These are phyloP conservation scores for Alcis repandata DNA, from an alignment of 2,888 invertebrate genomes.

Conservation along the genomic window DNA sequence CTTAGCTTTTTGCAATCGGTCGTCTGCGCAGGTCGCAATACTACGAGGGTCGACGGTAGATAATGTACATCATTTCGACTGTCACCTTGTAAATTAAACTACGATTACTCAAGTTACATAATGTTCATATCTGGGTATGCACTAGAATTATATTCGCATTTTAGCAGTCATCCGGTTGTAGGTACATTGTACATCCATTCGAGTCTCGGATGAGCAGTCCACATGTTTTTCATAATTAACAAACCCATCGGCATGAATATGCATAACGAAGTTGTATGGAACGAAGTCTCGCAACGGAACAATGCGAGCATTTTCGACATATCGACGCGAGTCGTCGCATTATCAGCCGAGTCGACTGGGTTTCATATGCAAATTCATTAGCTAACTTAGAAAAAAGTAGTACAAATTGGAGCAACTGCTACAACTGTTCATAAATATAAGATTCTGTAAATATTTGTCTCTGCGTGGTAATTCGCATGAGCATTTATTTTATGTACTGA, in stretches of 20 bases:
- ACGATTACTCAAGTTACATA: neutral
- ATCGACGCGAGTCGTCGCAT: neutral
- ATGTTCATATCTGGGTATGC: neutral
- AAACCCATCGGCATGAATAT: slow-evolving; percentile 8
- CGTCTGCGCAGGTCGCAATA: slow-evolving; percentile 1
- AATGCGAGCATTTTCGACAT: neutral
- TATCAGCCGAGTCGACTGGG: neutral
- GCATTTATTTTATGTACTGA: no score
- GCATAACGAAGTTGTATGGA: neutral
- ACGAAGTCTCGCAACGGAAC: no score
- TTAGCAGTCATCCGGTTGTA: neutral
- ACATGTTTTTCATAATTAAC: slow-evolving; percentile 6
- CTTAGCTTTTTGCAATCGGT: neutral
- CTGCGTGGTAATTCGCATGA: no score
- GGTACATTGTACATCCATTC: neutral
- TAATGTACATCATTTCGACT: no score
- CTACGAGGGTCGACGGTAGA: neutral
- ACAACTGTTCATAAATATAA: no score
- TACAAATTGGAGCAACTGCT: no score
- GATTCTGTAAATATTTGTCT: no score
- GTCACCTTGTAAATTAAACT: neutral
- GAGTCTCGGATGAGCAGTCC: no score
- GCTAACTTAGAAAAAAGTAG: neutral
- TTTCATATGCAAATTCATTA: neutral
- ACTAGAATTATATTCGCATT: neutral